These are phyloP conservation scores for Panorpa germanica DNA, from an alignment of 2,888 invertebrate species.

Conservation along the genomic window DNA sequence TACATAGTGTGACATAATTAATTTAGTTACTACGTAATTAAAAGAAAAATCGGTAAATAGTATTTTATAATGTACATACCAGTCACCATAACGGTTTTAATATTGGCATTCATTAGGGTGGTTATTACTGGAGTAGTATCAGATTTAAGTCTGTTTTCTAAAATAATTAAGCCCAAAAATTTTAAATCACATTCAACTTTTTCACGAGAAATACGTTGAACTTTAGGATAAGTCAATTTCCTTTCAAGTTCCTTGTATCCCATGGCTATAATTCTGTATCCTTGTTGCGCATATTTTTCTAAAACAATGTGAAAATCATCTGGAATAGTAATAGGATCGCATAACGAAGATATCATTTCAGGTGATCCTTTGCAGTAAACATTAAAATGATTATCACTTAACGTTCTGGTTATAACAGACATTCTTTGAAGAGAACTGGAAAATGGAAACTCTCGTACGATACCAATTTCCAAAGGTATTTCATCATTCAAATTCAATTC, in stretches of 20 bases:
- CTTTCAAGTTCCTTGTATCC: conserved; percentile 55
- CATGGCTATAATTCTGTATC: conserved; percentile 82
- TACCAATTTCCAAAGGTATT: conserved; percentile 47
- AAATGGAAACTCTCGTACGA: conserved; percentile 73
- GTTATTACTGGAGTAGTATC: conserved; percentile 70
- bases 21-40: too few species aligned
- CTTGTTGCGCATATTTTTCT: conserved; percentile 75
- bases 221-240: conserved; percentile 45
- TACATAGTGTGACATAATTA: too few species aligned
- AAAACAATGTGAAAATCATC: conserved; percentile 56
- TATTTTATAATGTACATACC: conserved; percentile 29
- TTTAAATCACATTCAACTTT: conserved; percentile 62
- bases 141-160: conserved; percentile 87
- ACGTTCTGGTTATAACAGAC: conserved; percentile 65
- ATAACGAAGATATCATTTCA: conserved; percentile 72
- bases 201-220: conserved; percentile 57
- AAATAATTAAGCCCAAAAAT: conserved; percentile 75
- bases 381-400: conserved; percentile 54
- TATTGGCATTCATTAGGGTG: conserved; percentile 63
- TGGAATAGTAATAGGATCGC: conserved; percentile 49
- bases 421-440: conserved; percentile 76
- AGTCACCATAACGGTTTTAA: conserved; percentile 94
- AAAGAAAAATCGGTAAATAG: not conserved
- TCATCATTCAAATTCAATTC: not conserved
- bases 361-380: conserved; percentile 88